Conservation (phyloP, 1,140 invertebrate genomes). For the Bilobella aurantiaca region DNA sequence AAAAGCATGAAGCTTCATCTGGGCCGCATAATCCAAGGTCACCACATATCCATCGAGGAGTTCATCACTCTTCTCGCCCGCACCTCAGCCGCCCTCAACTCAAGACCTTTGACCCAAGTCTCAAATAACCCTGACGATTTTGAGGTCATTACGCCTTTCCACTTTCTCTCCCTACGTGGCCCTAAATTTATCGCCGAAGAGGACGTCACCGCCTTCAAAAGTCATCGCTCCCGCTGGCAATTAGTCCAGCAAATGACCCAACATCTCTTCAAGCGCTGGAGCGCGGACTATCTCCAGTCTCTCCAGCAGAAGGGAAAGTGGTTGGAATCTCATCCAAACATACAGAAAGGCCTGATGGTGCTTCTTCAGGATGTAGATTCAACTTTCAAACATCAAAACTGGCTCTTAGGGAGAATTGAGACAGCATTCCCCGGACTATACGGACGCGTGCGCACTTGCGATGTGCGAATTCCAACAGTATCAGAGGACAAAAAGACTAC, state of each 20-base stretch:
- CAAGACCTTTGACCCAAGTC: conserved; percentile 30
- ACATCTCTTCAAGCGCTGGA: conserved; percentile 12
- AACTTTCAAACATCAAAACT: conserved; percentile 33
- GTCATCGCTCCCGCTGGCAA: conserved; percentile 11
- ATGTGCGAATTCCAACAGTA: neutral
- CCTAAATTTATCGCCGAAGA: conserved; percentile 11
- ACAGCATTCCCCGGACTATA: conserved; percentile 35
- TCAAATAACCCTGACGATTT: conserved; percentile 36
- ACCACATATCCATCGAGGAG: conserved; percentile 34
- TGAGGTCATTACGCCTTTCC: conserved; percentile 32
- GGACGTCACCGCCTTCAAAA: neutral
- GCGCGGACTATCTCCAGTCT: neutral
- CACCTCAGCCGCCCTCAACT: conserved; percentile 37
- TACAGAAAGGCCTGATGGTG: conserved; percentile 25
- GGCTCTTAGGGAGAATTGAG: conserved; percentile 37
- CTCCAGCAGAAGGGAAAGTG: conserved; percentile 9
- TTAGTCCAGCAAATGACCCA: conserved; percentile 16
- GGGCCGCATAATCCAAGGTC: conserved; percentile 23
- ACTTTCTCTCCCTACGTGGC: conserved; percentile 8
- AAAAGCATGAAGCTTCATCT: conserved; percentile 37
- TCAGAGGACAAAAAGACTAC: neutral
- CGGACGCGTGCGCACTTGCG: conserved; percentile 30
- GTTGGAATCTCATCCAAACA: neutral
- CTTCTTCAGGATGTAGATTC: conserved; percentile 35
- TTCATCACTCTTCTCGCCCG: conserved; percentile 34